Conservation (phyloP, 2,888 invertebrate species). For the Andrena fulva region DNA sequence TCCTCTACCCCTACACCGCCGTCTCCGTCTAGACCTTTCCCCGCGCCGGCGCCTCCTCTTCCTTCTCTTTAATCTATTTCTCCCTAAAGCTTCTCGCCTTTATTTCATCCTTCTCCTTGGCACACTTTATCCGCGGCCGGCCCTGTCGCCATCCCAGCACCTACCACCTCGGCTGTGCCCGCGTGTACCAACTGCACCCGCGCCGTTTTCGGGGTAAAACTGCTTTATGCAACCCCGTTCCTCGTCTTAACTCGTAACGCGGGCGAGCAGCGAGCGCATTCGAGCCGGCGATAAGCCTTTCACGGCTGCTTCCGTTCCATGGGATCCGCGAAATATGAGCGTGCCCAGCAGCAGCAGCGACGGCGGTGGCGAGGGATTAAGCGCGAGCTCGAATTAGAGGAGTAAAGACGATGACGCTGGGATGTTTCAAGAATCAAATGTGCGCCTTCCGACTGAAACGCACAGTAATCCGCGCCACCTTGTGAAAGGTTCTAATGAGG, state of each 20-base stretch:
- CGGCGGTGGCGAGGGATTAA: conserved; percentile 55
- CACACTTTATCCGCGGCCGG: conserved; percentile 21
- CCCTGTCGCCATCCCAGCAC: conserved; percentile 30
- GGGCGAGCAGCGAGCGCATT: conserved; percentile 29
- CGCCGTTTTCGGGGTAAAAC: conserved; percentile 23
- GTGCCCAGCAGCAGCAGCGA: conserved; percentile 40
- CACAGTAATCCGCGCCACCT: conserved; percentile 39
- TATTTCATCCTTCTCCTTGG: conserved; percentile 40
- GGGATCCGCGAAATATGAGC: conserved; percentile 67
- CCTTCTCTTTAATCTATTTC: conserved; percentile 52
- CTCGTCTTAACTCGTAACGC: conserved; percentile 53
- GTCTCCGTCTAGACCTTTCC: conserved; percentile 11
- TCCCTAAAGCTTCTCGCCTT: conserved; percentile 45
- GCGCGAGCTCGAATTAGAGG: conserved; percentile 50
- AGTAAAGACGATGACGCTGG: not conserved
- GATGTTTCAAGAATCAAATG: conserved; percentile 13
- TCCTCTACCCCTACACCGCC: not conserved
- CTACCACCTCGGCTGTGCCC: conserved; percentile 4
- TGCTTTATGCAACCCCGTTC: conserved; percentile 43
- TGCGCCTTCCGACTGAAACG: conserved; percentile 1
- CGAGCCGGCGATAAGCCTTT: conserved; percentile 58
- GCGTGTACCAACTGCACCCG: not conserved
- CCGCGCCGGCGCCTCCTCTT: conserved; percentile 16
- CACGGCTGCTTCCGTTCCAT: conserved; percentile 56
- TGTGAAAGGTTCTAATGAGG: conserved; percentile 40